phyloP scores from a whole-genome alignment of 2,797 vertebrate genomes.

The Macroramphosus scolopax region DNA sequence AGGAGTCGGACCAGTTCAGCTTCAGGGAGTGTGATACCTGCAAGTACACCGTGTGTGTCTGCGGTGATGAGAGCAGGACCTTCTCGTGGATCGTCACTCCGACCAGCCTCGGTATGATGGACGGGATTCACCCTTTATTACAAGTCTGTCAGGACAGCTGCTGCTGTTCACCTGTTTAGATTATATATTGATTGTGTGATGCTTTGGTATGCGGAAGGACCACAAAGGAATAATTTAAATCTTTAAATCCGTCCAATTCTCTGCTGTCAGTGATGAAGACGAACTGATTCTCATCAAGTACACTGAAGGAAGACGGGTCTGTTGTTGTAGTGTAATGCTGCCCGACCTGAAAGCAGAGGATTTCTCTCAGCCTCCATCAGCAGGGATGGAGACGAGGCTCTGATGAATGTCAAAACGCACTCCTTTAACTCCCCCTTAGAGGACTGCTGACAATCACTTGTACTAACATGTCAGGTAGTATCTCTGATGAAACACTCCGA shows the following conservation, averaged over 20 bases:
- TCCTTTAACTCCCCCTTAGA: slow-evolving; percentile 60
- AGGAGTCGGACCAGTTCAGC: slow-evolving; percentile 62
- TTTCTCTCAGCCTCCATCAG: slow-evolving; percentile 60
- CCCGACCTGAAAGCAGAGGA: slow-evolving; percentile 41
- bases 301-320: slow-evolving; percentile 19
- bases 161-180: too few relatives aligned
- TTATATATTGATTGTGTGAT: too few relatives aligned
- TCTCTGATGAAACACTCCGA: slow-evolving; percentile 73
- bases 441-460: slow-evolving; percentile 74
- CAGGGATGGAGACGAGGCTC: slow-evolving; percentile 45
- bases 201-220: too few relatives aligned
- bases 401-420: slow-evolving; percentile 62
- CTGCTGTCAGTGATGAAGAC: slow-evolving; percentile 16
- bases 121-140: too few relatives aligned
- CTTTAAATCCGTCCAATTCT: too few relatives aligned
- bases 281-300: slow-evolving; percentile 25
- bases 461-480: slow-evolving; percentile 75
- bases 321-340: slow-evolving; percentile 32
- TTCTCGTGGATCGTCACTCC: slow-evolving; percentile 82
- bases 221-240: too few relatives aligned
- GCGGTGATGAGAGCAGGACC: slow-evolving; percentile 75
- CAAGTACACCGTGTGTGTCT: slow-evolving; percentile 78
- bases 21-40: slow-evolving; percentile 62
- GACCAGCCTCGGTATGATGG: slow-evolving; percentile 71
- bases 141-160: too few relatives aligned